Base-by-base conservation (phyloP, 2,888 invertebrate species). In the Heliconius ethilla region DNA sequence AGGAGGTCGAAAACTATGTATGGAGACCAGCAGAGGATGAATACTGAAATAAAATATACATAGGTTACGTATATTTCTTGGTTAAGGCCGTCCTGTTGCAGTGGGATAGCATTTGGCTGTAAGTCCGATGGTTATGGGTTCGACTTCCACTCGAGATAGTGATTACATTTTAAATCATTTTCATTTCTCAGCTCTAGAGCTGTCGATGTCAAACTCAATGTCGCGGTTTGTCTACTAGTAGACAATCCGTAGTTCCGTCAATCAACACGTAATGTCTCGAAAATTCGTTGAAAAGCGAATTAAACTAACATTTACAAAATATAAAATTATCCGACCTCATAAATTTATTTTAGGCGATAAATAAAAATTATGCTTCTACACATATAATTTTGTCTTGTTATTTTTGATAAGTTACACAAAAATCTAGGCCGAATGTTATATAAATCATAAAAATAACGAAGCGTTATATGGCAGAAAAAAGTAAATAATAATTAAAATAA, bases 11-110 rank as follows among this genome's bases (percentile, higher is more conserved):
- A 99, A 79, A 98, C 96, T 86, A 99, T 98, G 93, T 98, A 99
- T 1, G 99, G 99, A 75, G 98, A 98, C 98, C 99, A 99, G 92
- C 99, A 99, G 11, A 98, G 92, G 82, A 99, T 97, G 92, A 99
- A 99, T 76, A 98, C 99, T 98, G 96, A 6, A 87, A 87, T 13
- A 7, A 25, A 27, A 67, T 9, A 22, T 51, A 51, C 7, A 4
- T 10, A 37, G 22, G 33, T 67, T 67, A 59, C 3, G n/a, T 10
- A n/a, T 59, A 10, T 59, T 59, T n/a, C n/a, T n/a, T n/a, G 10
- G n/a, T n/a, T 10, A 0, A n/a, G 55, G n/a, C 3, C 10, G 10
- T n/a, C 10, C n/a, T n/a, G n/a, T 22, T 2, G 10, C 10, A n/a
- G n/a, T 59, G n/a, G n/a, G 10, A n/a, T 7, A 51, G 18, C 18